A percentile compares a stretch with the other conserved stretches of the same genome.
Conservation (phyloP, 1,140 invertebrate species). For the Drosophila hydei region DNA sequence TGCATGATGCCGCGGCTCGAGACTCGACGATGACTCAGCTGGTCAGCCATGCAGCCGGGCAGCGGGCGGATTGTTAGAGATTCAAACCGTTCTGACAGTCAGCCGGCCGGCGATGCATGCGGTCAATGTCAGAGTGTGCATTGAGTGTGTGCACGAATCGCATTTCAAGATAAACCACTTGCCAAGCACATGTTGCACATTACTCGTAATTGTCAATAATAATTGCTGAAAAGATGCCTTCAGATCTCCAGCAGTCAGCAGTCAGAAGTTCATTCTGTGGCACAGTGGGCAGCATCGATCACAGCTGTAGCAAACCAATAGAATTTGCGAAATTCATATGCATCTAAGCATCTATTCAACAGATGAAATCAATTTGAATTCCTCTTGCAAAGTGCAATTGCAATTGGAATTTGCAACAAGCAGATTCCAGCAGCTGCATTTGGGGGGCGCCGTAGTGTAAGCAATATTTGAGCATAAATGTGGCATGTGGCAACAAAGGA, state of each 20-base stretch:
- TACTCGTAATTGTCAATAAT: conserved; percentile 63
- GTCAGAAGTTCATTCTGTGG: background rate
- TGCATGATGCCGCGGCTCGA: conserved; percentile 19
- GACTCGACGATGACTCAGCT: conserved; percentile 65
- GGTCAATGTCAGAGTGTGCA: conserved; percentile 66
- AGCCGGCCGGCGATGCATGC: conserved; percentile 71
- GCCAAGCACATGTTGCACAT: conserved; percentile 59
- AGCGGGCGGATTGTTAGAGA: background rate
- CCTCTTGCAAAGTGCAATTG: too few species aligned
- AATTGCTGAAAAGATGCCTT: conserved; percentile 54
- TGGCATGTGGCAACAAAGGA: too few species aligned
- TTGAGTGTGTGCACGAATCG: conserved; percentile 45
- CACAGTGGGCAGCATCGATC: conserved; percentile 12
- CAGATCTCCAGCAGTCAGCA: conserved; percentile 7
- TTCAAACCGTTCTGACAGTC: background rate
- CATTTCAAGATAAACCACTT: conserved; percentile 70
- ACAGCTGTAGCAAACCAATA: too few species aligned
- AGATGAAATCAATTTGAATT: too few species aligned
- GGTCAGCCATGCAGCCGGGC: background rate
- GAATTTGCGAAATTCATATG: too few species aligned
- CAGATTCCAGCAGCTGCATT: too few species aligned
- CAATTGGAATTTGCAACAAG: too few species aligned
- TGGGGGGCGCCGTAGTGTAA: too few species aligned
- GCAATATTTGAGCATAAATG: too few species aligned
- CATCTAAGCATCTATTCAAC: too few species aligned